These are phyloP conservation scores for Orthosia incerta DNA, from an alignment of 2,888 invertebrate species.

Conservation along the genomic window DNA sequence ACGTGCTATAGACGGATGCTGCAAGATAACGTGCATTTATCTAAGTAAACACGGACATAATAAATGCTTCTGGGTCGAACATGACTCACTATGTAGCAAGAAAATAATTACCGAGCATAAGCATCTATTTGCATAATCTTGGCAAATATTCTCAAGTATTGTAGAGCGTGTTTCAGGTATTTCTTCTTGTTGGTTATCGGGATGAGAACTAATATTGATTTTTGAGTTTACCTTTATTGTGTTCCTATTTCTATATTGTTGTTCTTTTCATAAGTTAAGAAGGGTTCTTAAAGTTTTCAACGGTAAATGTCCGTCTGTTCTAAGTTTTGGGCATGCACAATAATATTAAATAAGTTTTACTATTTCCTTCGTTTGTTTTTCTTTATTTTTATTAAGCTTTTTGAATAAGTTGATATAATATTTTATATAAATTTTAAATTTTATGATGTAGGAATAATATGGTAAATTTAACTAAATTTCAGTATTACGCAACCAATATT, in stretches of 20 bases:
- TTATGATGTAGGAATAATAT: no score
- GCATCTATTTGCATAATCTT: slow-evolving; percentile 61
- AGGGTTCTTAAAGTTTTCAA: background rate
- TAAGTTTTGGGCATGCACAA: background rate
- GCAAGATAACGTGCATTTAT: slow-evolving; percentile 70
- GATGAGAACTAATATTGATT: slow-evolving; percentile 1
- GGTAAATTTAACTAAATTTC: no score
- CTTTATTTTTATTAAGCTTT: no score
- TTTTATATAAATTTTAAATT: no score
- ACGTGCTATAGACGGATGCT: slow-evolving; percentile 76
- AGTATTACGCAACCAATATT: no score
- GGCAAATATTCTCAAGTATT: slow-evolving; percentile 29
- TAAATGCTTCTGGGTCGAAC: slow-evolving; percentile 63
- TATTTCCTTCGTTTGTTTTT: background rate
- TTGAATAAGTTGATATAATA: no score
- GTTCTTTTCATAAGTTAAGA: background rate
- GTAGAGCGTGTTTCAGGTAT: background rate
- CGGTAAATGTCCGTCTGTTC: background rate
- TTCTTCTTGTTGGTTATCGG: background rate
- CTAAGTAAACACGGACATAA: slow-evolving; percentile 66
- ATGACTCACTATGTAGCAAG: slow-evolving; percentile 54
- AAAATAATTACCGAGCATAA: slow-evolving; percentile 61
- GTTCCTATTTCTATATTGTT: background rate
- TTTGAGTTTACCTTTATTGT: slow-evolving; percentile 5
- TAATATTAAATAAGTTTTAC: background rate